Conservation (phyloP, 2,888 invertebrate species). For the Allolobophora icterica region DNA sequence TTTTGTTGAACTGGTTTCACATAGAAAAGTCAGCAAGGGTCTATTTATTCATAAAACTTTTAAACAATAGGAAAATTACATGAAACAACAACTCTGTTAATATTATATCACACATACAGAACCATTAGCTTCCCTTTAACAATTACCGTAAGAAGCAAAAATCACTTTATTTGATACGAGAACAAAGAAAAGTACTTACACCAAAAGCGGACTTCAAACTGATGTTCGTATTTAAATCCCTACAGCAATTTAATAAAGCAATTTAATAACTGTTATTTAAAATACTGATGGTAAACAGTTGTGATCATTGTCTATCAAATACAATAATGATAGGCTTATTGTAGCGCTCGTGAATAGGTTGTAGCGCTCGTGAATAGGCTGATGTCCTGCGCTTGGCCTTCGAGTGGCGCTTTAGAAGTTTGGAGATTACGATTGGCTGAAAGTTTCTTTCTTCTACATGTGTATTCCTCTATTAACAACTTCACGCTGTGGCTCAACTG, state of each 20-base stretch:
- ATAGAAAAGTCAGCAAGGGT: not conserved
- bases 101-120: not conserved
- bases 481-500: too few relatives aligned
- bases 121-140: too few relatives aligned
- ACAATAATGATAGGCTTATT: too few relatives aligned
- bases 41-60: not conserved
- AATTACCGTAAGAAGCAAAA: not conserved
- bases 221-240: slow-evolving; percentile 46
- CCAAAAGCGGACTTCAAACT: slow-evolving; percentile 46
- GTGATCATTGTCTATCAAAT: not conserved
- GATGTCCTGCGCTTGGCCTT: too few relatives aligned
- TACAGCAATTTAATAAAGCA: slow-evolving; percentile 35
- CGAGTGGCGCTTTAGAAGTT: too few relatives aligned
- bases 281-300: not conserved
- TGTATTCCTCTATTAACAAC: too few relatives aligned
- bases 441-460: too few relatives aligned
- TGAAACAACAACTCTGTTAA: not conserved
- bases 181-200: slow-evolving; percentile 45
- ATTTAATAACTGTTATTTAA: slow-evolving; percentile 11
- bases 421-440: too few relatives aligned
- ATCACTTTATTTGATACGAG: not conserved
- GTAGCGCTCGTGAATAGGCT: too few relatives aligned
- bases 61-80: too few relatives aligned
- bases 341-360: too few relatives aligned
- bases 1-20: not conserved